Conservation (phyloP, 2,797 vertebrate species). For the Catostomus latipinnis region DNA sequence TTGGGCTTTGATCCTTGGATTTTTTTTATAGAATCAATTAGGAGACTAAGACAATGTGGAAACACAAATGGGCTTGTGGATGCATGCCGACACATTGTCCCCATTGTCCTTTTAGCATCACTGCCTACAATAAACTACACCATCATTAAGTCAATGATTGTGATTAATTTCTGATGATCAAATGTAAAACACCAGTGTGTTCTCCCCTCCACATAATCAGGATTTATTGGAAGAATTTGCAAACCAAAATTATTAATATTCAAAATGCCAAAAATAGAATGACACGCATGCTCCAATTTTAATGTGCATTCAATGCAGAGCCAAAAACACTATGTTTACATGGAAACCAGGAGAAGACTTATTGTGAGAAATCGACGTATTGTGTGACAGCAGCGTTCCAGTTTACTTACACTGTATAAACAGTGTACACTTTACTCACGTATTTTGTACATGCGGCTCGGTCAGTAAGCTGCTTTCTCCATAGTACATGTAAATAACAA, state of each 20-base stretch:
- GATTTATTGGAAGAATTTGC: slow-evolving; percentile 43
- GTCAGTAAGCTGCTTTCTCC: too few relatives aligned
- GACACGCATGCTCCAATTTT: neutral
- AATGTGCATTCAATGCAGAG: neutral
- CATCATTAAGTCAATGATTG: slow-evolving; percentile 38
- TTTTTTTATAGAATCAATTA: slow-evolving; percentile 56
- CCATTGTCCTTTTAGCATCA: neutral
- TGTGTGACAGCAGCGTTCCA: too few relatives aligned
- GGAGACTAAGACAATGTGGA: slow-evolving; percentile 49
- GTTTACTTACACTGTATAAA: too few relatives aligned
- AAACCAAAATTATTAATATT: slow-evolving; percentile 47
- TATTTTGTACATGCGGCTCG: too few relatives aligned
- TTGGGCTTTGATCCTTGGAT: slow-evolving; percentile 52
- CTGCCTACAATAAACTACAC: neutral
- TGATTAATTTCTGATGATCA: slow-evolving; percentile 57
- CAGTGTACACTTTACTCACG: too few relatives aligned
- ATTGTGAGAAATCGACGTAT: too few relatives aligned
- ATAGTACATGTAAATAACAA: too few relatives aligned
- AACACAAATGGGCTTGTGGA: slow-evolving; percentile 32
- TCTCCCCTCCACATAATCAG: neutral
- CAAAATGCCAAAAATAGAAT: slow-evolving; percentile 52
- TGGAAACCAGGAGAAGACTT: too few relatives aligned
- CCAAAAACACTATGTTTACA: neutral
- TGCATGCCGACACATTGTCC: slow-evolving; percentile 1
- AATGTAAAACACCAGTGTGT: slow-evolving; percentile 43